Evolutionary conservation across 1,140 invertebrate genomes (phyloP).

Genomic region (Cotesia typhae): DNA sequence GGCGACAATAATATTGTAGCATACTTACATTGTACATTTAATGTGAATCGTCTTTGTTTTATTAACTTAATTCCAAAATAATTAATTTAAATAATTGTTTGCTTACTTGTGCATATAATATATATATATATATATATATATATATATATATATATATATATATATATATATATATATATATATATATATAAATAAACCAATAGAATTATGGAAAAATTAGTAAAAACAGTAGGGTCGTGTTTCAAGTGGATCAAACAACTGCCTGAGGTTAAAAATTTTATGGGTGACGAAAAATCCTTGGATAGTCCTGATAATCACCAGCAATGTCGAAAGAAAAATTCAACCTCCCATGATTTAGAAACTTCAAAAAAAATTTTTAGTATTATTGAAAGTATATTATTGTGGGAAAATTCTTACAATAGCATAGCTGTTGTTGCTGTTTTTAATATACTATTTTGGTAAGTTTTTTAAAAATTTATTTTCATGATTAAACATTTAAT

Average conservation of each 20-base stretch:
- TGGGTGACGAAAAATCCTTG: too few species aligned
- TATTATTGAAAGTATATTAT: constrained; percentile 55
- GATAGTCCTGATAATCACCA: neutral
- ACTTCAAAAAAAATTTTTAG: constrained; percentile 41
- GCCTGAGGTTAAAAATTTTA: too few species aligned
- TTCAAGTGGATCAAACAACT: constrained; percentile 40
- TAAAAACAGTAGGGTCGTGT: constrained; percentile 41
- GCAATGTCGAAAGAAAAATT: constrained; percentile 6
- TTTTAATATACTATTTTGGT: constrained; percentile 58
- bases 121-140: too few species aligned
- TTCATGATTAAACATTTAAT: neutral
- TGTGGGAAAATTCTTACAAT: constrained; percentile 59
- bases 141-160: too few species aligned
- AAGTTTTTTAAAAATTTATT: constrained; percentile 38
- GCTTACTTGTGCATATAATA: neutral
- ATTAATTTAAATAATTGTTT: too few species aligned
- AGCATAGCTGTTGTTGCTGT: constrained; percentile 54
- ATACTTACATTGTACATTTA: too few species aligned
- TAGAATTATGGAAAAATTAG: constrained; percentile 47
- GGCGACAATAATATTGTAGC: constrained; percentile 23
- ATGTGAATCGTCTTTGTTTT: too few species aligned
- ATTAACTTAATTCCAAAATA: too few species aligned
- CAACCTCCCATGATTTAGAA: neutral
- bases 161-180: too few species aligned
- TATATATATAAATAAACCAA: too few species aligned